Conservation (phyloP, 2,797 vertebrate species). For the Zalophus californianus region DNA sequence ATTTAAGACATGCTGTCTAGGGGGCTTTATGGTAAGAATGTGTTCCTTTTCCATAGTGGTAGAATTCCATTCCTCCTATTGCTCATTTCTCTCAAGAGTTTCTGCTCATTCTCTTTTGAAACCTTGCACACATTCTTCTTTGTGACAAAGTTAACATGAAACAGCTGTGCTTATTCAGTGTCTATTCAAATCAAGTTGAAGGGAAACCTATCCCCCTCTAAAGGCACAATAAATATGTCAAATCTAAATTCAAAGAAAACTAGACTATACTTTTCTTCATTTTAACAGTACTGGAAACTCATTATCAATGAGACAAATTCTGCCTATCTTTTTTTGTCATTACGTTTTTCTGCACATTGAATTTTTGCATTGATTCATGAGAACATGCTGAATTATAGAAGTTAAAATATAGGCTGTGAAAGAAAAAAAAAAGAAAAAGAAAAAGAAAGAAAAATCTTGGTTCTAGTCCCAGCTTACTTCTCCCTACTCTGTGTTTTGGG, state of each 20-base stretch:
- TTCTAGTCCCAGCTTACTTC: not conserved
- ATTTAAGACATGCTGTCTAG: not conserved
- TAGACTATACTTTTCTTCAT: conserved; percentile 28
- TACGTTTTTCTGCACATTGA: conserved; percentile 15
- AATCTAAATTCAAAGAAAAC: conserved; percentile 63
- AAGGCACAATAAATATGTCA: conserved; percentile 70
- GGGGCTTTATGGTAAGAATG: not conserved
- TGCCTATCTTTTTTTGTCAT: not conserved
- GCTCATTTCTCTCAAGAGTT: conserved; percentile 12
- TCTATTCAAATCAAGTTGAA: conserved; percentile 65
- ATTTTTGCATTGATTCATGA: conserved; percentile 48
- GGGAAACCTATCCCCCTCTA: not conserved
- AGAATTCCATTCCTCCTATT: not conserved
- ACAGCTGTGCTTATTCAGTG: conserved; percentile 50
- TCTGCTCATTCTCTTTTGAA: conserved; percentile 13
- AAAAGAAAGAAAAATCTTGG: not conserved
- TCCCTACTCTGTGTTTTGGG: not conserved
- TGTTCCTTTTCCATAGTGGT: not conserved
- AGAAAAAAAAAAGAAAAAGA: not conserved
- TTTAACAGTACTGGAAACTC: conserved; percentile 27
- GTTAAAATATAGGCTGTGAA: conserved; percentile 31
- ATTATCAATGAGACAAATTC: conserved; percentile 45
- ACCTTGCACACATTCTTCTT: not conserved
- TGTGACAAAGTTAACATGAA: conserved; percentile 51
- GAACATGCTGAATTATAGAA: not conserved